Percentiles rank a stretch among this genome's conserved stretches.
These are phyloP conservation scores for Copidosoma floridanum DNA, from an alignment of 1,140 invertebrate genomes.

Conservation along the genomic window DNA sequence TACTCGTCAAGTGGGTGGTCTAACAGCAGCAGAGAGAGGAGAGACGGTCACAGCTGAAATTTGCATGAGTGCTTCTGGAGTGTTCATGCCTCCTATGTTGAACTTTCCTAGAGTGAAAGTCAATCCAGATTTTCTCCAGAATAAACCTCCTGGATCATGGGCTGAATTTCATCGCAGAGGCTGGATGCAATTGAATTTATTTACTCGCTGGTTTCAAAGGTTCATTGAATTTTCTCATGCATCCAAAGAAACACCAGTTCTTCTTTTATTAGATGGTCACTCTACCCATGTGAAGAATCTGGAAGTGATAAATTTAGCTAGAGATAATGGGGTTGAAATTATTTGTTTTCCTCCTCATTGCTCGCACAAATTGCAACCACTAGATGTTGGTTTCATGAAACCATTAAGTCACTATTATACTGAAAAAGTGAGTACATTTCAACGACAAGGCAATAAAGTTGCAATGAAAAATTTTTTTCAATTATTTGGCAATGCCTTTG, in stretches of 20 bases:
- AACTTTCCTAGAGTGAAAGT: constrained; percentile 40
- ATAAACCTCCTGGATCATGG: constrained; percentile 32
- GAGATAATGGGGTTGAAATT: constrained; percentile 42
- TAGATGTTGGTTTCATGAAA: constrained; percentile 46
- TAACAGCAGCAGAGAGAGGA: too few species aligned
- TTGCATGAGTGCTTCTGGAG: constrained; percentile 36
- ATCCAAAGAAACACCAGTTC: constrained; percentile 32
- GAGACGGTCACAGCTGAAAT: background rate
- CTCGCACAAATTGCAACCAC: constrained; percentile 47
- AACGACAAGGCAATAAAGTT: constrained; percentile 37
- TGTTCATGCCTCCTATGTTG: constrained; percentile 41
- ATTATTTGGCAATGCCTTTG: constrained; percentile 38
- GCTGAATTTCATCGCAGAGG: constrained; percentile 37
- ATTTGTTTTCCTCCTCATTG: constrained; percentile 47
- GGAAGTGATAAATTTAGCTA: constrained; percentile 40
- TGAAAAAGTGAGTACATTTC: constrained; percentile 35
- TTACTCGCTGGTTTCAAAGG: constrained; percentile 44
- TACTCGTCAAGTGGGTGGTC: too few species aligned
- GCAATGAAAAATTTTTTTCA: constrained; percentile 36
- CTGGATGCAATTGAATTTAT: constrained; percentile 43
- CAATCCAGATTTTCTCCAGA: constrained; percentile 26
- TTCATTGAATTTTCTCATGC: constrained; percentile 35
- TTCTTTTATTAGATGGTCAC: constrained; percentile 49
- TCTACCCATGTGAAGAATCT: constrained; percentile 46
- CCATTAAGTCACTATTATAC: constrained; percentile 44